phyloP scores from a whole-genome alignment of 1,140 invertebrate genomes.

The Lucilia sericata region DNA sequence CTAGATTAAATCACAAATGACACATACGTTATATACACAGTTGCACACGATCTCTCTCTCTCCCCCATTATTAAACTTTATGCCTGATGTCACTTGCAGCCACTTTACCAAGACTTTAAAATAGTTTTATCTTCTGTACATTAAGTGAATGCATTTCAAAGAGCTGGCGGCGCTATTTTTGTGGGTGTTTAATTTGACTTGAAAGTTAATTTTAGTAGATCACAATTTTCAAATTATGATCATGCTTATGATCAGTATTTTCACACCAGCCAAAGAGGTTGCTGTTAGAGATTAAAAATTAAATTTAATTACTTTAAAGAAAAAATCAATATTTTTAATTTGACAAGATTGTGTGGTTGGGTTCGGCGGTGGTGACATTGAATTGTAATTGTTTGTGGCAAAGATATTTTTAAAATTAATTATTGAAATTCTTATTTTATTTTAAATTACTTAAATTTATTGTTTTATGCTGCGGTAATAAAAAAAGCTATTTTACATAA shows the following conservation, averaged over 20 bases:
- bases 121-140: background rate
- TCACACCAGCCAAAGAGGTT: background rate
- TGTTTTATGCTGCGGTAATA: too few relatives aligned
- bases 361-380: background rate
- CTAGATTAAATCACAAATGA: background rate
- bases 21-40: background rate
- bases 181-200: background rate
- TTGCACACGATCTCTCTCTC: too few relatives aligned
- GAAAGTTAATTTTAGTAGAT: background rate
- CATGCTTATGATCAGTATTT: background rate
- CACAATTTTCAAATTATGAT: background rate
- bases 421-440: too few relatives aligned
- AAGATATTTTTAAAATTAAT: too few relatives aligned
- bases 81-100: background rate
- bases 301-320: too few relatives aligned
- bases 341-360: background rate
- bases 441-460: too few relatives aligned
- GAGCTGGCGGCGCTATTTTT: background rate
- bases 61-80: background rate
- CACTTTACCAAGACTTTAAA: background rate
- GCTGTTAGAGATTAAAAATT: background rate
- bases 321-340: too few relatives aligned
- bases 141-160: background rate
- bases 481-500: too few relatives aligned
- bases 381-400: background rate